Evolutionary conservation across 2,113 vertebrate species (phyloP), one percentile per base, ranked within the genome.

Genomic region (Pluvianellus socialis): DNA sequence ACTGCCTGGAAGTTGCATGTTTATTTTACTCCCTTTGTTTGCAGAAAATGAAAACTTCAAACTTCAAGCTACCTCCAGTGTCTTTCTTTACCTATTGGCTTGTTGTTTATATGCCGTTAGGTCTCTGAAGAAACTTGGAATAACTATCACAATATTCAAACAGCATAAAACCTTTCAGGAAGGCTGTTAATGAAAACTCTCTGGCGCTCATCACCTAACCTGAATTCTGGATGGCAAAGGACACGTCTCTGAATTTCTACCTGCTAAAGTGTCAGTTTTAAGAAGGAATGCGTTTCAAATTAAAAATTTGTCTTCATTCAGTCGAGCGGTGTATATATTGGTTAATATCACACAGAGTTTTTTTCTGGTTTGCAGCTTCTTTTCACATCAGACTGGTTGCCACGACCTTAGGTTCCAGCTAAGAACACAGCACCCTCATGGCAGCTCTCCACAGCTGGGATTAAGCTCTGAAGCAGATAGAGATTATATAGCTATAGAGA

Each of bases 21-120:
- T 95, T 95, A 86, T 86, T 97, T 88, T 77, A 30, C 22, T 77
- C 63, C 74, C 73, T 90, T 92, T 90, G 70, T 89, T 91, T 49
- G 45, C 44, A 86, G 38, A 83, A 86, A 87, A 81, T 32, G 38
- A 38, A 38, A 38, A 38, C 38, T 38, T 38, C 12, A 75, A 61
- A 80, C 32, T 52, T 75, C 52, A 22, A 0, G 1, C 20, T 59
- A 32, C 42, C 26, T 79, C 5, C 0, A 47, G 38, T 44, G 58
- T 23, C 76, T 80, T 24, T 44, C 47, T 86, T 66, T 56, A 40
- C 26, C 28, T 76, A 24, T 23, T 61, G 55, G 14, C 38, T 50
- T 45, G 21, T 6, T 40, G 33, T 35, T 71, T 27, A 14, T 28
- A 4, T 24, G 21, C 27, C 35, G 5, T 28, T 55, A 61, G 38